phyloP scores from a whole-genome alignment of 1,140 invertebrate genomes.

The Drosophila burlai region DNA sequence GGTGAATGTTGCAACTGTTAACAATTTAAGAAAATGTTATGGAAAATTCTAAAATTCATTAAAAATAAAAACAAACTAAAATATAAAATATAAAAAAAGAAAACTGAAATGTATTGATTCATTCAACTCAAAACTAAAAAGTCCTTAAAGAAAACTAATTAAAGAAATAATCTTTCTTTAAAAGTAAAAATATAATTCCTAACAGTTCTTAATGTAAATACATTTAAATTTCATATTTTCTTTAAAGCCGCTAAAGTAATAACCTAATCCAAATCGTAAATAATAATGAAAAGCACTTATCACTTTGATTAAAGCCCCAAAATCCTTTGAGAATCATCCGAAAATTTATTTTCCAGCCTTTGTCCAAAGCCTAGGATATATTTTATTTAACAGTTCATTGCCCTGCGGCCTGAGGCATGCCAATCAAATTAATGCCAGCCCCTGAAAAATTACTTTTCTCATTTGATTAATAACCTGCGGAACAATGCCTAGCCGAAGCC shows the following conservation, averaged over 20 bases:
- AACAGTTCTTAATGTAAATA: background rate
- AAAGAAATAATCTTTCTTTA: background rate
- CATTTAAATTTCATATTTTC: background rate
- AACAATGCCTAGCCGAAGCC: constrained; percentile 23
- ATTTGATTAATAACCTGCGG: constrained; percentile 53
- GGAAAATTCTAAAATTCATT: background rate
- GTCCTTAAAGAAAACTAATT: background rate
- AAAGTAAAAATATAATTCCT: too few species aligned
- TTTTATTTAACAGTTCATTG: constrained; percentile 65
- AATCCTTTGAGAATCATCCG: constrained; percentile 24
- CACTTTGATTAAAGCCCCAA: constrained; percentile 27
- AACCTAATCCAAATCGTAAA: background rate
- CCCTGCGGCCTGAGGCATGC: constrained; percentile 30
- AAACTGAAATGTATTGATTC: too few species aligned
- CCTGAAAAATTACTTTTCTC: constrained; percentile 56
- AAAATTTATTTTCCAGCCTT: constrained; percentile 35
- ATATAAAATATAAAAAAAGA: background rate
- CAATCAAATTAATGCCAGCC: constrained; percentile 58
- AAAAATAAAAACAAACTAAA: background rate
- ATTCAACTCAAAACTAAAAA: too few species aligned
- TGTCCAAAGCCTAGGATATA: constrained; percentile 20
- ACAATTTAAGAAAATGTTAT: background rate
- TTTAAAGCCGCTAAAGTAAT: background rate
- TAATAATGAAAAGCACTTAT: constrained; percentile 31
- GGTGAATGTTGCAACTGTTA: background rate